A percentile compares a stretch with the other conserved stretches of the same genome.
phyloP scores from a whole-genome alignment of 2,113 vertebrate species.

The Melanerpes aurifrons region DNA sequence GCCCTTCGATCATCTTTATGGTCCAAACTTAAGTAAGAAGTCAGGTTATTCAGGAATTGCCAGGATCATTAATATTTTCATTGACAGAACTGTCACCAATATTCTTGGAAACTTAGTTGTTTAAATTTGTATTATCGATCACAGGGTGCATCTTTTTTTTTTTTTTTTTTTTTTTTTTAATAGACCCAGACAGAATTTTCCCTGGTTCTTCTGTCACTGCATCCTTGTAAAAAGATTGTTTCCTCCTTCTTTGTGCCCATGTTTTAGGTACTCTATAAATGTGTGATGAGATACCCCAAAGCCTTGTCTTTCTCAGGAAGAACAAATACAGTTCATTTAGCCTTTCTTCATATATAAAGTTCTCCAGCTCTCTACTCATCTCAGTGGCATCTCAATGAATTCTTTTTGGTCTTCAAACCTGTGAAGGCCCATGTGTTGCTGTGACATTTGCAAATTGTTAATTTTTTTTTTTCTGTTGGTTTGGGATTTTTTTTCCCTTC shows the following conservation, averaged over 20 bases:
- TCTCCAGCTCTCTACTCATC: not conserved
- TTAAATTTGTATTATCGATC: not conserved
- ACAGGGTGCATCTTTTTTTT: not conserved
- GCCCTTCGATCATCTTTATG: too few species aligned
- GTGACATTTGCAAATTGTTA: not conserved
- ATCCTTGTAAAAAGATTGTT: not conserved
- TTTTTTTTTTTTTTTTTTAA: not conserved
- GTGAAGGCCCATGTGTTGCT: not conserved
- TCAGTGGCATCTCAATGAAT: not conserved
- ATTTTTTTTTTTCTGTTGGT: not conserved
- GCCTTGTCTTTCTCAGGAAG: not conserved
- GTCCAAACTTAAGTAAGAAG: not conserved
- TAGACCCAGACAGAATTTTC: too few species aligned
- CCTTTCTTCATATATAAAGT: not conserved
- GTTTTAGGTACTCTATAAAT: too few species aligned
- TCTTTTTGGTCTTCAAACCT: not conserved
- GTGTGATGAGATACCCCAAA: not conserved
- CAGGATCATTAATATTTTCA: not conserved
- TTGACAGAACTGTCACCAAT: not conserved
- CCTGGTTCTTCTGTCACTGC: not conserved
- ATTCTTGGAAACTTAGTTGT: not conserved
- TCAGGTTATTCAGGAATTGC: not conserved
- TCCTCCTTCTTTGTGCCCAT: not conserved
- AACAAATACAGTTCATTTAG: not conserved
- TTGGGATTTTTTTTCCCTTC: not conserved